These are phyloP conservation scores for Halcyon smyrnensis DNA, from an alignment of 2,797 vertebrate genomes.

Conservation along the genomic window DNA sequence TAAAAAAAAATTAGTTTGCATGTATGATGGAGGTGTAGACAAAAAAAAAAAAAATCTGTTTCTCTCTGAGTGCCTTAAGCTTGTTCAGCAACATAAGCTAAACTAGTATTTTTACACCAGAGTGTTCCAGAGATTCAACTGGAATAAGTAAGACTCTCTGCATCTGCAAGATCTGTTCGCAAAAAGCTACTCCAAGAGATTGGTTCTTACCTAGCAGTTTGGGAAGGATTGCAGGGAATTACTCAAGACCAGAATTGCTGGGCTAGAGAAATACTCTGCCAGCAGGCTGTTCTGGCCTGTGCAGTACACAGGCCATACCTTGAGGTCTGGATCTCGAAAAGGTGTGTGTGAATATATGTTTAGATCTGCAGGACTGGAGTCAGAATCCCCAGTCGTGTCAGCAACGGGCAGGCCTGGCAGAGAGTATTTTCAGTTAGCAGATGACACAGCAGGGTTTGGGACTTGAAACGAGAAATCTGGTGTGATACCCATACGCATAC, in stretches of 20 bases:
- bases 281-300: neutral
- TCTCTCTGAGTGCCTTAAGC: neutral
- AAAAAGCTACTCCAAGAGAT: neutral
- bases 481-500: rapidly evolving
- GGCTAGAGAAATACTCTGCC: neutral
- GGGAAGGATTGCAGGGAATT: neutral
- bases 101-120: neutral
- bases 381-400: neutral
- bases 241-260: neutral
- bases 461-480: neutral
- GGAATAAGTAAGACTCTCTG: neutral
- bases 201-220: neutral
- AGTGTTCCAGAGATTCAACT: neutral
- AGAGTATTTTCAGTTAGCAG: neutral
- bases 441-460: neutral
- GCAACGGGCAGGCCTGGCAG: neutral
- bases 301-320: rapidly evolving
- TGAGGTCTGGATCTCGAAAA: neutral
- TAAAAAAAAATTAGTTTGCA: neutral
- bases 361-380: neutral
- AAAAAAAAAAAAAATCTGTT: neutral
- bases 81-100: neutral
- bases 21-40: neutral
- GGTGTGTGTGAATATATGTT: neutral
- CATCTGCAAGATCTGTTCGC: neutral